These are phyloP conservation scores for Porites lobata DNA, from an alignment of 92 coral and sea anemone genomes.

Conservation along the genomic window DNA sequence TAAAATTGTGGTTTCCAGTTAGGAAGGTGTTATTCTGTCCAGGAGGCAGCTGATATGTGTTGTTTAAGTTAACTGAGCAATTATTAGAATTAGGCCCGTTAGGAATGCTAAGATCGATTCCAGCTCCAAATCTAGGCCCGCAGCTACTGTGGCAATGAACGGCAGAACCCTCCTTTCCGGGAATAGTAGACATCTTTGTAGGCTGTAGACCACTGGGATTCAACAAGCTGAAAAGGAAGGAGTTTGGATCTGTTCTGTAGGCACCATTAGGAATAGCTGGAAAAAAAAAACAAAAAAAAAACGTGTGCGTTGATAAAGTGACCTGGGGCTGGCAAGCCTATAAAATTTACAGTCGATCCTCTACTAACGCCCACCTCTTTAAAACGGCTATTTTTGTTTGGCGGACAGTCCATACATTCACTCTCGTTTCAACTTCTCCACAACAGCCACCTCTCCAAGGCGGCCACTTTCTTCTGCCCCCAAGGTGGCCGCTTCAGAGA, in stretches of 20 bases:
- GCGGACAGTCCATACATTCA: too few species aligned
- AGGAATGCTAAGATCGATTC: constrained; percentile 46
- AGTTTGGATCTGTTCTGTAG: constrained; percentile 33
- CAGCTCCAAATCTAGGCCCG: constrained; percentile 75
- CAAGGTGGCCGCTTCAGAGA: too few species aligned
- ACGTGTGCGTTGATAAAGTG: too few species aligned
- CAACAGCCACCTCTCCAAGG: too few species aligned
- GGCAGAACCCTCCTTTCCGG: constrained; percentile 35
- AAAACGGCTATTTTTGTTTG: too few species aligned
- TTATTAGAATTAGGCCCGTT: constrained; percentile 30
- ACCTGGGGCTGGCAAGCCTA: too few species aligned
- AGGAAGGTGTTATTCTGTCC: constrained; percentile 51
- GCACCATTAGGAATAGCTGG: background rate
- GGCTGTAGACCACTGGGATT: constrained; percentile 59
- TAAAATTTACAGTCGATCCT: too few species aligned
- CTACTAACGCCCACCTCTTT: too few species aligned
- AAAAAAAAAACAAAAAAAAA: background rate
- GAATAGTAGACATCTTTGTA: constrained; percentile 40
- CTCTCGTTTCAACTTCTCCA: too few species aligned
- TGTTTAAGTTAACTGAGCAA: constrained; percentile 28
- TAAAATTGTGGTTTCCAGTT: constrained; percentile 43
- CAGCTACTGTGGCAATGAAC: constrained; percentile 41
- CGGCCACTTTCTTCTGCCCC: too few species aligned
- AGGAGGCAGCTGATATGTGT: constrained; percentile 59
- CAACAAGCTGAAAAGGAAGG: constrained; percentile 79